Conservation (phyloP, 2,888 invertebrate genomes). For the Brenthis daphne region DNA sequence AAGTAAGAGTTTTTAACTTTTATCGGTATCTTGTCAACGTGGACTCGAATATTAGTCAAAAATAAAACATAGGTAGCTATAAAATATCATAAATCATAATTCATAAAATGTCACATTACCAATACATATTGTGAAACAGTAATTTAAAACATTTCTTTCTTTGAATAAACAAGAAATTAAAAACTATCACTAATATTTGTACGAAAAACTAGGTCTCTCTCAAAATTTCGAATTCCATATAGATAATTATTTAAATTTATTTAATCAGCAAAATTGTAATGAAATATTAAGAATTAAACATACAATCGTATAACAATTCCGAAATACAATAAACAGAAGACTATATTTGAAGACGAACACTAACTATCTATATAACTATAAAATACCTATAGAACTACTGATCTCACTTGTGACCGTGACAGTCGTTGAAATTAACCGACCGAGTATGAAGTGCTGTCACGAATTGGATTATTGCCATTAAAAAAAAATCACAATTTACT, state of each 20-base stretch:
- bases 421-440: constrained; percentile 40
- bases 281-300: constrained; percentile 7
- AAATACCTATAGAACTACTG: constrained; percentile 48
- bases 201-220: neutral
- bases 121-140: too few relatives aligned
- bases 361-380: constrained; percentile 22
- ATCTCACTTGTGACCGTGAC: constrained; percentile 67
- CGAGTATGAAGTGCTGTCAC: constrained; percentile 12
- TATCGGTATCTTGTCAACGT: neutral
- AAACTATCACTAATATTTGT: neutral
- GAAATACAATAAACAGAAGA: constrained; percentile 18
- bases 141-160: too few relatives aligned
- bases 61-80: too few relatives aligned
- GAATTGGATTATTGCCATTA: neutral
- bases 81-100: too few relatives aligned
- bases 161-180: neutral
- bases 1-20: too few relatives aligned
- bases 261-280: constrained; percentile 14
- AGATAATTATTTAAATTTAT: neutral
- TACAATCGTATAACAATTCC: constrained; percentile 16
- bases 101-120: too few relatives aligned
- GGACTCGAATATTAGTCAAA: too few relatives aligned
- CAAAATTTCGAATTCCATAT: neutral
- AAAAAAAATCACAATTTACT: neutral
- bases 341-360: constrained; percentile 24